Base-by-base conservation (phyloP, 2,113 vertebrate species). In the Globicephala melas region DNA sequence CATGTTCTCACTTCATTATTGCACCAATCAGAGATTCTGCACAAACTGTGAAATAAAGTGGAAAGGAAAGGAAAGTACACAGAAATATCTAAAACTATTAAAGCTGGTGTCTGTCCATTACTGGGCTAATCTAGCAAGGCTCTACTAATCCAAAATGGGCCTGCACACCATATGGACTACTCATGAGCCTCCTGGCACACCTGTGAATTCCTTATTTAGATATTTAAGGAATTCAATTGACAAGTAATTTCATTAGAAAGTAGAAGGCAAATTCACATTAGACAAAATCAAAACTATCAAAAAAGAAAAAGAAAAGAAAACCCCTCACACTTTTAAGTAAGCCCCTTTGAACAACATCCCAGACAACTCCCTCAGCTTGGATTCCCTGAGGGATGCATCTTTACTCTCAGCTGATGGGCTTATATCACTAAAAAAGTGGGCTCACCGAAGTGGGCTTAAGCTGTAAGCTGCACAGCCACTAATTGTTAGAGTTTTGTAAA, bases 171-270 rank as follows among this genome's bases (percentile, higher is more conserved):
- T 2, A 38, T 3, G 13, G 60, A 84, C 4, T 33, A 67, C 53
- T 53, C 53, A 53, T 6, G 53, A 53, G 53, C 15, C 53, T 18
- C 53, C 15, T 53, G 53, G 15, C 53, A 53, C 53, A 53, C 53
- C 53, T 18, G 15, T 53, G 53, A 53, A 18, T 53, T 53, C 53
- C 53, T 53, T 71, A 81, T n/a, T 74, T 53, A 83, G 67, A 65
- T 76, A 83, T 14, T 91, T 96, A 85, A 96, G 41, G 44, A 95
- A 96, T 71, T 89, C 26, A 94, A 41, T 0, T 92, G 53, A 50
- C 14, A 13, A 84, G 20, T 50, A 38, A 95, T 53, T 73, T 79
- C 82, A 73, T 60, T 86, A 92, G 4, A 63, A 94, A 94, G 44
- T 17, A 95, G 67, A 91, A 86, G n/a, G 53, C 47, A 94, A 68